These are phyloP conservation scores for Dinoponera quadriceps DNA, from an alignment of 1,140 invertebrate species.

Conservation along the genomic window DNA sequence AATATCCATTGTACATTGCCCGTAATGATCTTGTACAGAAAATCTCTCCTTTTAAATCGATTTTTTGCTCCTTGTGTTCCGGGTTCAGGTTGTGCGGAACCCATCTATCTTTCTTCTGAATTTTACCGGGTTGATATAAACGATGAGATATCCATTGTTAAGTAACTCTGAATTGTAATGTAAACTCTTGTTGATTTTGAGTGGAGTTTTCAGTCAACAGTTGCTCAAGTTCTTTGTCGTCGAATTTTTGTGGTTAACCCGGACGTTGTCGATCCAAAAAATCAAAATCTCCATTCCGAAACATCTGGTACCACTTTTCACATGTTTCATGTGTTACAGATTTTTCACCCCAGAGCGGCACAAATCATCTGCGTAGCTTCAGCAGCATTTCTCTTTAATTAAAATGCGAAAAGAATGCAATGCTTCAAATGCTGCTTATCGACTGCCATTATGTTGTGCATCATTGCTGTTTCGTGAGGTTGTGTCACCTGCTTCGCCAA, in stretches of 20 bases:
- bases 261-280: no score
- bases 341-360: no score
- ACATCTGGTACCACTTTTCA: conserved; percentile 27
- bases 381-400: no score
- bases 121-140: conserved; percentile 66
- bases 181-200: conserved; percentile 56
- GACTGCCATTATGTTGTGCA: conserved; percentile 11
- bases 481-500: not conserved
- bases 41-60: not conserved
- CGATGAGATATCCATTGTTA: conserved; percentile 45
- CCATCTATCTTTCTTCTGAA: conserved; percentile 70
- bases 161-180: conserved; percentile 26
- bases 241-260: no score
- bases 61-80: not conserved
- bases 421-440: no score
- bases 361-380: no score
- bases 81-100: conserved; percentile 38
- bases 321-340: conserved; percentile 5
- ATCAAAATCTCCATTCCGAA: conserved; percentile 59
- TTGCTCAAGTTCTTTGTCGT: no score
- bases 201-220: conserved; percentile 56
- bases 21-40: not conserved
- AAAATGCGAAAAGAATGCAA: no score
- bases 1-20: not conserved
- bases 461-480: conserved; percentile 2